Evolutionary conservation across 2,113 vertebrate species (phyloP).

Genomic region (Gorsachius goisagi): DNA sequence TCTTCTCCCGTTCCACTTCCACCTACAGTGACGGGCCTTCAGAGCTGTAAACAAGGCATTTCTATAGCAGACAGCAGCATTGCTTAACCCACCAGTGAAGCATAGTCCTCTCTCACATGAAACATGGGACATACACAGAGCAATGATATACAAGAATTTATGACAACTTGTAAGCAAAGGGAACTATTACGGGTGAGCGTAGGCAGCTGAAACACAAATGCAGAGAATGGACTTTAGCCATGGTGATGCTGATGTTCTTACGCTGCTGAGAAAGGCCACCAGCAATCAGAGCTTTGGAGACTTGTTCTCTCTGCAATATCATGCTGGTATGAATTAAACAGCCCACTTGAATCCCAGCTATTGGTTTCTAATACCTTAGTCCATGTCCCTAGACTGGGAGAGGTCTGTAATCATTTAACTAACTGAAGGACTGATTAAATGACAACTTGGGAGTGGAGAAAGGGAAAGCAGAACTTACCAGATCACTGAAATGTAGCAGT

Average conservation of each 20-base stretch:
- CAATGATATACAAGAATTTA: background rate
- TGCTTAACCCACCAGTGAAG: background rate
- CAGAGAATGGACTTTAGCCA: background rate
- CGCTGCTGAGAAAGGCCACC: background rate
- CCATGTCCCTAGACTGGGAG: background rate
- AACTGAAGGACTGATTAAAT: background rate
- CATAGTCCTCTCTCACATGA: background rate
- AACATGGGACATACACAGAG: background rate
- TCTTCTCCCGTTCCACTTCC: background rate
- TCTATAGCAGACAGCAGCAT: background rate
- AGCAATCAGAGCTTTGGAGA: background rate
- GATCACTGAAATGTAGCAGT: background rate
- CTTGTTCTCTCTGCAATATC: fast-evolving
- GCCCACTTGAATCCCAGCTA: background rate
- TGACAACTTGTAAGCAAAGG: background rate
- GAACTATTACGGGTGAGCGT: fast-evolving
- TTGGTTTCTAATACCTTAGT: background rate
- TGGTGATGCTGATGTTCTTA: background rate
- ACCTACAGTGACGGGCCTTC: background rate
- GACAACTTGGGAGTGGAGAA: background rate
- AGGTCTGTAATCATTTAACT: background rate
- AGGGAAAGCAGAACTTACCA: background rate
- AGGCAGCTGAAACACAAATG: background rate
- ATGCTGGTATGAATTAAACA: background rate
- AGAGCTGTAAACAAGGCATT: background rate